Percentiles rank a stretch among this genome's conserved stretches.
phyloP scores from a whole-genome alignment of 2,888 invertebrate genomes.

The Pristionchus arcanus region DNA sequence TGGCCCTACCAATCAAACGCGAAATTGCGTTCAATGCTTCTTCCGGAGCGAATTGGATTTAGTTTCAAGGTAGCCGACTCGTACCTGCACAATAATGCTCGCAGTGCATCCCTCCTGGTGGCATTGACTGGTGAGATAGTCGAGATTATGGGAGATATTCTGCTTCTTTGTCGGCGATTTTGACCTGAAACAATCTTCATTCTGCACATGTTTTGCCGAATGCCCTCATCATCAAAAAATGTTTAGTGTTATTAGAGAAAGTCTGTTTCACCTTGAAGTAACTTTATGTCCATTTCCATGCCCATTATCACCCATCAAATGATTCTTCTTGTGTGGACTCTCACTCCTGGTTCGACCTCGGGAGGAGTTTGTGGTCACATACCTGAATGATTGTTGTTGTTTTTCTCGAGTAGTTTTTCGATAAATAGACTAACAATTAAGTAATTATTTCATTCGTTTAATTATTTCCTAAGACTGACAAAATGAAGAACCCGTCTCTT shows the following conservation, averaged over 20 bases:
- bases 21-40: too few relatives aligned
- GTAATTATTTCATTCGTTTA: too few relatives aligned
- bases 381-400: too few relatives aligned
- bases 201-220: too few relatives aligned
- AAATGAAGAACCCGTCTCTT: too few relatives aligned
- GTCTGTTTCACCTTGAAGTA: background rate
- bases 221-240: too few relatives aligned
- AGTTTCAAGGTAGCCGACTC: background rate
- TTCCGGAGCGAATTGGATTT: background rate
- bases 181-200: slow-evolving; percentile 58
- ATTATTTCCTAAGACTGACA: too few relatives aligned
- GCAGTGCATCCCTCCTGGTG: slow-evolving; percentile 77
- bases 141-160: slow-evolving; percentile 71
- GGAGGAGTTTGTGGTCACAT: background rate
- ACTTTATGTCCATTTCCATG: slow-evolving; percentile 1
- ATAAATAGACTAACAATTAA: too few relatives aligned
- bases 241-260: background rate
- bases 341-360: slow-evolving; percentile 43
- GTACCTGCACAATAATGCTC: slow-evolving; percentile 74
- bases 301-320: background rate
- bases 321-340: slow-evolving; percentile 40
- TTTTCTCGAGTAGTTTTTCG: too few relatives aligned
- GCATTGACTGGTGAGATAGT: slow-evolving; percentile 77
- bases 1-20: too few relatives aligned
- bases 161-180: slow-evolving; percentile 63